Conservation (phyloP, 2,888 invertebrate genomes). For the Drosophila nr. perissopoda region DNA sequence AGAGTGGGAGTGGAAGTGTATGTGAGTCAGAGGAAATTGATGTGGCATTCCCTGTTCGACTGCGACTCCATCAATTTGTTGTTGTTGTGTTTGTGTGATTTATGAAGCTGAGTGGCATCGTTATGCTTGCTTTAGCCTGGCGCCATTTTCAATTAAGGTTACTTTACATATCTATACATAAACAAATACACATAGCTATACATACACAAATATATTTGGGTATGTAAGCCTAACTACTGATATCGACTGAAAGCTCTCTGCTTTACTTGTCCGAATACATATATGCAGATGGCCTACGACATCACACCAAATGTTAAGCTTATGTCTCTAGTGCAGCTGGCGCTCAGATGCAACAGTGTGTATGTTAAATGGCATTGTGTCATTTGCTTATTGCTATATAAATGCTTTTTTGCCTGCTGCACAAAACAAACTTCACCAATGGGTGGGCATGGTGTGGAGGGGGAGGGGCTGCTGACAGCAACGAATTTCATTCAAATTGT, state of each 20-base stretch:
- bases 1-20: slow-evolving; percentile 5
- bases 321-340: not conserved
- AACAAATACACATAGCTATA: slow-evolving; percentile 3
- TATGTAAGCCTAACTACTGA: not conserved
- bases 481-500: slow-evolving; percentile 33
- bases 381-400: not conserved
- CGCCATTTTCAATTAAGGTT: slow-evolving; percentile 14
- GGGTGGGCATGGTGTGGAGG: not conserved
- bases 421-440: not conserved
- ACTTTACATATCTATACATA: slow-evolving; percentile 8
- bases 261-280: slow-evolving; percentile 14
- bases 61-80: slow-evolving; percentile 4
- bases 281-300: not conserved
- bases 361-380: not conserved
- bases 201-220: not conserved
- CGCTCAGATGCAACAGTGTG: not conserved
- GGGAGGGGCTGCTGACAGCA: not conserved
- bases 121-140: slow-evolving; percentile 43
- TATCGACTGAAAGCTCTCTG: slow-evolving; percentile 30
- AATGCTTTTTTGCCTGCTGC: not conserved
- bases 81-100: slow-evolving; percentile 3
- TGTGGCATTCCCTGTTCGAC: slow-evolving; percentile 49
- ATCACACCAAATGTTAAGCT: not conserved
- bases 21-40: slow-evolving; percentile 28
- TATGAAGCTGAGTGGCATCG: slow-evolving; percentile 52